Evolutionary conservation across 2,888 invertebrate species (phyloP).

Genomic region (Conops quadrifasciatus): DNA sequence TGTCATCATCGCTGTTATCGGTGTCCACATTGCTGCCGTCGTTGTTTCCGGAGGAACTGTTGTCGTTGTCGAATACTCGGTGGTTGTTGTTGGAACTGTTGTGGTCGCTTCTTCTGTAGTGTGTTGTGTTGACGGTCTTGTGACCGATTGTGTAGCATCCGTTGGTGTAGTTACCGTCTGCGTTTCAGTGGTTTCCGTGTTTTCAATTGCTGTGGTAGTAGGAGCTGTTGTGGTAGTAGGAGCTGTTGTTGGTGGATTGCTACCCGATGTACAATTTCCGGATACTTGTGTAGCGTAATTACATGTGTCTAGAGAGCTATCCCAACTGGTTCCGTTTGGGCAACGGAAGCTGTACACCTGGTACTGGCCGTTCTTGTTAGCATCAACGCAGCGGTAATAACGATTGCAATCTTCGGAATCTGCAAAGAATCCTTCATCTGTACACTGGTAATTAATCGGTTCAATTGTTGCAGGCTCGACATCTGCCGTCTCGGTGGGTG

Average conservation of each 20-base stretch:
- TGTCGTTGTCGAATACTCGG: not conserved
- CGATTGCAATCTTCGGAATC: constrained; percentile 68
- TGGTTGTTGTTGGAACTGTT: constrained; percentile 15
- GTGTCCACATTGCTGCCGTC: constrained; percentile 30
- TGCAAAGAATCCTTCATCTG: constrained; percentile 64
- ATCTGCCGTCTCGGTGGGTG: constrained; percentile 29
- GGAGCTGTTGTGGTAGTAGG: constrained; percentile 19
- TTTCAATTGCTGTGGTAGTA: constrained; percentile 41
- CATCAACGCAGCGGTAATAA: constrained; percentile 69
- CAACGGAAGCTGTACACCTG: constrained; percentile 68
- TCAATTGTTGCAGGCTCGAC: constrained; percentile 46
- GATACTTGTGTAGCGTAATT: constrained; percentile 60
- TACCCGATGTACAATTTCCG: constrained; percentile 56
- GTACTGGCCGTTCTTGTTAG: constrained; percentile 61
- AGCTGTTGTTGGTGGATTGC: constrained; percentile 30
- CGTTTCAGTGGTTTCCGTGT: constrained; percentile 64
- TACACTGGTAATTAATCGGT: constrained; percentile 57
- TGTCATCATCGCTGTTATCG: constrained; percentile 30
- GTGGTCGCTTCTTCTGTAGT: constrained; percentile 18
- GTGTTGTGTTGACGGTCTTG: constrained; percentile 60
- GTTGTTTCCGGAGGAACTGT: constrained; percentile 20
- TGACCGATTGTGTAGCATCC: constrained; percentile 31
- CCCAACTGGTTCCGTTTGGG: constrained; percentile 70
- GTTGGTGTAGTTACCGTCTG: constrained; percentile 20
- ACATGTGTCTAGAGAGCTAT: constrained; percentile 69